Evolutionary conservation across 2,888 invertebrate genomes (phyloP).

Genomic region (Torymus texanus): DNA sequence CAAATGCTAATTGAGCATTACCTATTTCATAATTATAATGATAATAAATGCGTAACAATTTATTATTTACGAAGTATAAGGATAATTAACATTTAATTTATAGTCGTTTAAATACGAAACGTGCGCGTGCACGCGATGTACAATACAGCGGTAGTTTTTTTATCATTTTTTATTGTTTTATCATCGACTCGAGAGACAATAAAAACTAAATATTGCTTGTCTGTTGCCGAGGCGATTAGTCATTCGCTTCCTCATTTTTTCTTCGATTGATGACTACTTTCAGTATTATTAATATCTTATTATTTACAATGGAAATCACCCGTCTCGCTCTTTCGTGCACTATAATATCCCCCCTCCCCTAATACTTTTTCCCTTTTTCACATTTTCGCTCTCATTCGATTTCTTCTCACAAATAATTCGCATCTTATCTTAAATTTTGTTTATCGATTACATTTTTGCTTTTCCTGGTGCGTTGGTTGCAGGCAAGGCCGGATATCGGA

Average conservation of each 20-base stretch:
- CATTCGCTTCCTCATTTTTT: conserved; percentile 60
- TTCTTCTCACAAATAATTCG: conserved; percentile 15
- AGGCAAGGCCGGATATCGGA: conserved; percentile 67
- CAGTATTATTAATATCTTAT: conserved; percentile 59
- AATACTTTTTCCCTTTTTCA: conserved; percentile 23
- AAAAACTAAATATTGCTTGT: conserved; percentile 74
- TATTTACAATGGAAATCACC: conserved; percentile 66
- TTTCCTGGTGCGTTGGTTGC: conserved; percentile 65
- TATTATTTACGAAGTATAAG: conserved; percentile 73
- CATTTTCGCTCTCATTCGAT: background rate
- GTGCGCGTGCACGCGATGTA: conserved; percentile 61
- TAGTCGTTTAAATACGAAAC: conserved; percentile 73
- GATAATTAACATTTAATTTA: conserved; percentile 75
- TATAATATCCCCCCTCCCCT: conserved; percentile 40
- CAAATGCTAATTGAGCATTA: conserved; percentile 76
- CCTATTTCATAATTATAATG: conserved; percentile 75
- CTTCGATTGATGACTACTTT: conserved; percentile 67
- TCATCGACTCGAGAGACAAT: conserved; percentile 66
- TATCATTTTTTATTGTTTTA: conserved; percentile 59
- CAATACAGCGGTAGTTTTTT: conserved; percentile 67
- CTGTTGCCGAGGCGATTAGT: conserved; percentile 68
- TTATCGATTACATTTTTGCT: conserved; percentile 37
- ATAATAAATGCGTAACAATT: conserved; percentile 75
- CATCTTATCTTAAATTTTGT: conserved; percentile 36
- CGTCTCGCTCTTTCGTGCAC: conserved; percentile 53